Evolutionary conservation across 2,888 invertebrate species (phyloP).

Genomic region (Gymnoscelis rufifasciata): DNA sequence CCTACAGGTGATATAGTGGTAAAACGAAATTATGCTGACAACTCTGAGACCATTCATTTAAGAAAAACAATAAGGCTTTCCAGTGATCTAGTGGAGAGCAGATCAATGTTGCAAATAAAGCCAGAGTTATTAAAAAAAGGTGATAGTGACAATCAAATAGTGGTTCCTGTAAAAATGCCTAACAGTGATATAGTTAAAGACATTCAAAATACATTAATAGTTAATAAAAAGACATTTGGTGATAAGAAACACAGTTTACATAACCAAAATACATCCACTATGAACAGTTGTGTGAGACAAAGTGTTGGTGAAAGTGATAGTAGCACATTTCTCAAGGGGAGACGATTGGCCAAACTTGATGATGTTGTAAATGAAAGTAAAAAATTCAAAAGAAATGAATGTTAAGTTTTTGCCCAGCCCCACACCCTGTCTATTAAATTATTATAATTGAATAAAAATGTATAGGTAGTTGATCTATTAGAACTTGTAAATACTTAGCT

Average conservation of each 20-base stretch:
- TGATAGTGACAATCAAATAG: conserved; percentile 69
- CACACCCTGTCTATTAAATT: conserved; percentile 66
- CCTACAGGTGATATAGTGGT: conserved; percentile 65
- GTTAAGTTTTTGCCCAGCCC: conserved; percentile 55
- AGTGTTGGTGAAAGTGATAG: conserved; percentile 66
- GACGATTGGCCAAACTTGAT: conserved; percentile 66
- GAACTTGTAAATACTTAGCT: conserved; percentile 69
- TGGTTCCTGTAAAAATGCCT: conserved; percentile 67
- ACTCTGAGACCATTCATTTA: conserved; percentile 60
- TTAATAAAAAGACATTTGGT: conserved; percentile 70
- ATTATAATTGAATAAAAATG: conserved; percentile 65
- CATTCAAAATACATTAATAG: conserved; percentile 73
- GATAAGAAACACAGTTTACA: conserved; percentile 75
- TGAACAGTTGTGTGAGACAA: conserved; percentile 64
- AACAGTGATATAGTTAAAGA: conserved; percentile 71
- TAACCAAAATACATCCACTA: conserved; percentile 70
- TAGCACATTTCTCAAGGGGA: conserved; percentile 63
- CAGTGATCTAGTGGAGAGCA: conserved; percentile 65
- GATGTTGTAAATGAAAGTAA: conserved; percentile 68
- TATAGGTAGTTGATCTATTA: conserved; percentile 58
- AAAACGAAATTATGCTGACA: conserved; percentile 60
- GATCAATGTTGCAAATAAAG: conserved; percentile 67
- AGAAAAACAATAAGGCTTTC: conserved; percentile 69
- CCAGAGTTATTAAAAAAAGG: conserved; percentile 65
- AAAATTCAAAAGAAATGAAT: conserved; percentile 73